Evolutionary conservation across 2,888 invertebrate species (phyloP), one percentile per base, ranked within the genome.

Genomic region (Trichogramma dendrolimi): DNA sequence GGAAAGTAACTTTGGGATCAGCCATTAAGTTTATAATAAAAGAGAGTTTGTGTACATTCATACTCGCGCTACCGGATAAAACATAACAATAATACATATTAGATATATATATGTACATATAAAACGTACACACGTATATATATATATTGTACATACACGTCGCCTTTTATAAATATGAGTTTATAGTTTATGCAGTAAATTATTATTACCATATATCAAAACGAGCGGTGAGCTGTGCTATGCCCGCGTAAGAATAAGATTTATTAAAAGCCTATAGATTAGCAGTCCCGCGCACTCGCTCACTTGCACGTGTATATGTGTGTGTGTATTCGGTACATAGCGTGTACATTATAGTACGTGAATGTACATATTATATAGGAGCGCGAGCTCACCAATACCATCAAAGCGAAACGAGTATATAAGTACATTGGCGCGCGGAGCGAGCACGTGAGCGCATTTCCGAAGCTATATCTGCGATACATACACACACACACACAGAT

Each of bases 201-300:
- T 75, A 76, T 77, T 77, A 77, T 77, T 77, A 77, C 73, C 76
- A 74, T 77, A 76, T 76, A 76, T 74, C 74, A 73, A 69, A 68
- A 68, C 52, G 60, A 66, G 71, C 27, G 27, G 27, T 27, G 27
- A 27, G 27, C 27, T 27, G 27, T 27, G 27, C 27, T 27, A 27
- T 27, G 27, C 27, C 27, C 27, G 27, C 27, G 27, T 27, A 70
- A 71, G 73, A 75, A 75, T 75, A 72, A 75, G 75, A 75, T 75
- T 75, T 75, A 75, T 75, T 72, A 73, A 74, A 75, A 74, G 71
- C 72, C 74, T 73, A 72, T 71, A 71, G 73, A 72, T 75, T 73
- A 72, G 71, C 70, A 52, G 48, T 11, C 71, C 69, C 46, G 52
- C 49, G 40, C 27, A 27, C 27, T 27, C 27, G 27, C 46, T 39